Conservation (phyloP, 2,113 vertebrate species). For the Himantopus leucocephalus region DNA sequence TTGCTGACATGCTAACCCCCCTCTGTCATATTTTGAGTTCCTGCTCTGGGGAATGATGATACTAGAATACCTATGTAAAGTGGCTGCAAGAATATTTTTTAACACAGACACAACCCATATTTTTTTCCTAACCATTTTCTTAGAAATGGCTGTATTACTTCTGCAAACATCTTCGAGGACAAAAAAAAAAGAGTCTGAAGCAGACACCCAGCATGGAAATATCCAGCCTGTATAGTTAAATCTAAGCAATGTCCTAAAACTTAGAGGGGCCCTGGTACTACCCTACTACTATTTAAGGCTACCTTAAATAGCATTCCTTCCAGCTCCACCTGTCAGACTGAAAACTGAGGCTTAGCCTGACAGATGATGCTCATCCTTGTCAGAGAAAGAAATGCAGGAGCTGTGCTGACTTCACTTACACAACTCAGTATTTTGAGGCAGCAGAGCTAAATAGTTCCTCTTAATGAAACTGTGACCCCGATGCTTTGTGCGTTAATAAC, state of each 20-base stretch:
- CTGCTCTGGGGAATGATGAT: background rate
- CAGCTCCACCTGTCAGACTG: background rate
- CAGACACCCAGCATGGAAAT: background rate
- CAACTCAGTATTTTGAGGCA: background rate
- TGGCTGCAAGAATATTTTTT: background rate
- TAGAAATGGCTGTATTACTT: background rate
- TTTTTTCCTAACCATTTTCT: background rate
- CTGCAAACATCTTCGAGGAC: background rate
- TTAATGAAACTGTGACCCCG: background rate
- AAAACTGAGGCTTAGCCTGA: background rate
- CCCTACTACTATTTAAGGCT: background rate
- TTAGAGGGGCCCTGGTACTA: background rate
- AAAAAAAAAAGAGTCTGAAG: background rate
- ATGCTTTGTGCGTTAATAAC: background rate
- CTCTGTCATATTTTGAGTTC: background rate
- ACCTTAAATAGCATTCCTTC: background rate
- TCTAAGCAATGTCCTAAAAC: background rate
- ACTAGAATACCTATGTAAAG: background rate
- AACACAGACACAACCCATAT: background rate
- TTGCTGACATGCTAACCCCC: background rate
- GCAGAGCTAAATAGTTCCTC: background rate
- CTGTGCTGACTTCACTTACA: background rate
- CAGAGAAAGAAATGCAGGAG: background rate
- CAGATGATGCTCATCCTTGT: background rate
- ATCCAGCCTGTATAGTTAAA: background rate